A percentile compares a stretch with the other conserved stretches of the same genome.
phyloP scores from a whole-genome alignment of 2,797 vertebrate genomes.

The Parotocinclus haroldoi region DNA sequence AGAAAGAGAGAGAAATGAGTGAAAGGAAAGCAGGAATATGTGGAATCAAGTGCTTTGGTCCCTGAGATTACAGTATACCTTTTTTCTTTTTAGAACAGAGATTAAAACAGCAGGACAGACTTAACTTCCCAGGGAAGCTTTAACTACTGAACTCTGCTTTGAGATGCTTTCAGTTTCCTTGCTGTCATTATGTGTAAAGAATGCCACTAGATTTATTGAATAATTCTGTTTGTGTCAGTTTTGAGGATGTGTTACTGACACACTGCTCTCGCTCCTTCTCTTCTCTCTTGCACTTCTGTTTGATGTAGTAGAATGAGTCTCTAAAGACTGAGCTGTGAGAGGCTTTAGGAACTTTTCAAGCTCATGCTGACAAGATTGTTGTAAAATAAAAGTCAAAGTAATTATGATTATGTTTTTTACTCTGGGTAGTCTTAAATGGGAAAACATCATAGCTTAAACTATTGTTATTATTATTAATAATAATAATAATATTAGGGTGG shows the following conservation, averaged over 20 bases:
- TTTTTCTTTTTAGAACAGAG: conserved; percentile 49
- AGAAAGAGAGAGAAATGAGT: conserved; percentile 38
- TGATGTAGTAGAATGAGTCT: conserved; percentile 73
- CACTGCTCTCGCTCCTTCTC: conserved; percentile 48
- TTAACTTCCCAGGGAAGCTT: conserved; percentile 67
- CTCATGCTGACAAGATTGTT: conserved; percentile 57
- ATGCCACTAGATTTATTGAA: conserved; percentile 68
- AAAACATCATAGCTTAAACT: background rate
- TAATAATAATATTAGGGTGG: no score
- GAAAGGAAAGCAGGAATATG: conserved; percentile 29
- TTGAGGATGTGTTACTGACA: conserved; percentile 72
- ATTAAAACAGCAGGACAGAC: conserved; percentile 72
- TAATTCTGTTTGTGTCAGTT: conserved; percentile 78
- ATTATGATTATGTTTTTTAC: conserved; percentile 54
- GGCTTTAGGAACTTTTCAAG: conserved; percentile 63
- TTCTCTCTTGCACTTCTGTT: conserved; percentile 52
- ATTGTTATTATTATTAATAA: no score
- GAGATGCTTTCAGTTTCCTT: conserved; percentile 68
- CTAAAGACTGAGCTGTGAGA: conserved; percentile 60
- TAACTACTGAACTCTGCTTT: conserved; percentile 70
- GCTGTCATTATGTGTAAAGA: conserved; percentile 72
- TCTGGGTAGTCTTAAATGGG: background rate
- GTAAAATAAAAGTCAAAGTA: conserved; percentile 50
- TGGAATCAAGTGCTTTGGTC: conserved; percentile 45
- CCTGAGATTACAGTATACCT: conserved; percentile 28